Evolutionary conservation across 2,888 invertebrate species (phyloP).

Genomic region (Axea sp.): DNA sequence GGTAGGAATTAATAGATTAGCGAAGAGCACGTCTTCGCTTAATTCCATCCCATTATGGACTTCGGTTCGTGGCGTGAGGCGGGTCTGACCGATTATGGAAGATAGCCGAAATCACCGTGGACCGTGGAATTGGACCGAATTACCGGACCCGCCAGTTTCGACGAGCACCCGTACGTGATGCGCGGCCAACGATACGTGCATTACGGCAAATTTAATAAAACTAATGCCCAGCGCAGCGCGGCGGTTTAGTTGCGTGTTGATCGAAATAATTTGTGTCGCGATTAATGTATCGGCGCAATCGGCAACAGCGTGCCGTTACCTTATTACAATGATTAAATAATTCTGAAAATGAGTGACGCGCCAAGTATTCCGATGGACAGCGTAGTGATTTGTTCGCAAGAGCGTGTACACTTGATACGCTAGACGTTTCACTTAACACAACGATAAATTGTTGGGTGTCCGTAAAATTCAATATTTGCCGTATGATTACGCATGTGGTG

Average conservation of each 20-base stretch:
- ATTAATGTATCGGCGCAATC: slow-evolving; percentile 7
- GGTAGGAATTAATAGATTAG: slow-evolving; percentile 77
- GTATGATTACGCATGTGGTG: slow-evolving; percentile 1
- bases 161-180: slow-evolving; percentile 43
- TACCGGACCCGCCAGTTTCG: slow-evolving; percentile 60
- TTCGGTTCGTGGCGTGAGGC: slow-evolving; percentile 70
- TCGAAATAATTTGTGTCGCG: neutral
- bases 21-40: slow-evolving; percentile 77
- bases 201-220: slow-evolving; percentile 36
- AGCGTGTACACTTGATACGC: slow-evolving; percentile 9
- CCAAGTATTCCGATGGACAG: slow-evolving; percentile 14
- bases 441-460: slow-evolving; percentile 26
- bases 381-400: slow-evolving; percentile 17
- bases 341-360: slow-evolving; percentile 22
- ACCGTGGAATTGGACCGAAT: slow-evolving; percentile 76
- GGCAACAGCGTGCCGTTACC: neutral
- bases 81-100: slow-evolving; percentile 72
- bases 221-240: slow-evolving; percentile 14
- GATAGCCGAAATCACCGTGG: slow-evolving; percentile 75
- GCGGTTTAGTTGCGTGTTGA: neutral
- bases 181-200: slow-evolving; percentile 19
- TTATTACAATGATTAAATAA: slow-evolving; percentile 33
- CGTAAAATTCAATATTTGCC: slow-evolving; percentile 14
- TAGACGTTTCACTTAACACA: slow-evolving; percentile 34
- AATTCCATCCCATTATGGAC: slow-evolving; percentile 75